Conservation (phyloP, 1,140 invertebrate genomes). For the Camponotus pennsylvanicus region DNA sequence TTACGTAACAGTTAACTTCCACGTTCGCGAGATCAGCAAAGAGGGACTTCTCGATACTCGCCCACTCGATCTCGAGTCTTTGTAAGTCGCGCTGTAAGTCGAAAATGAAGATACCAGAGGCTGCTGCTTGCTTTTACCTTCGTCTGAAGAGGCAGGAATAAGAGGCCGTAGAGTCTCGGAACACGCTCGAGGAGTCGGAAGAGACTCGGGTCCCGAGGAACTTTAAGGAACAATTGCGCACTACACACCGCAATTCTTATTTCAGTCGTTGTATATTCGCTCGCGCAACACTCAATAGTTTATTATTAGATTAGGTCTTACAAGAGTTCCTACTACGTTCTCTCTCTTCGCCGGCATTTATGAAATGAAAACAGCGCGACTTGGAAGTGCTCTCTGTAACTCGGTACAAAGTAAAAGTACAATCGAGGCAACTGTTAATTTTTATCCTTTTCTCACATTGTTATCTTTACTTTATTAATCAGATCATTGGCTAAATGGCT, state of each 20-base stretch:
- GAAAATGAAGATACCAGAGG: constrained; percentile 62
- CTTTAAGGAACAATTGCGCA: constrained; percentile 52
- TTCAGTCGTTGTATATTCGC: constrained; percentile 25
- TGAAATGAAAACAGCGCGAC: constrained; percentile 19
- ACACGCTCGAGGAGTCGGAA: constrained; percentile 43
- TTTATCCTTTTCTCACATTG: not conserved
- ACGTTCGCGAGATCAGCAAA: not conserved
- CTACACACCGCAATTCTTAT: constrained; percentile 42
- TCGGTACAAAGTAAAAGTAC: not conserved
- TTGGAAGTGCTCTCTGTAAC: not conserved
- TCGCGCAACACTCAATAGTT: constrained; percentile 26
- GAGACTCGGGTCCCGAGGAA: constrained; percentile 36
- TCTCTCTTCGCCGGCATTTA: not conserved
- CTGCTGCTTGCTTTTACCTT: constrained; percentile 36
- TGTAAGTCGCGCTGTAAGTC: constrained; percentile 64
- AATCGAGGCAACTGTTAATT: not conserved
- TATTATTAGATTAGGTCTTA: constrained; percentile 39
- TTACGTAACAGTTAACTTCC: constrained; percentile 31
- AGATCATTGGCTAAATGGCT: not conserved
- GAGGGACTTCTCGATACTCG: constrained; percentile 48
- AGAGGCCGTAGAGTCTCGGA: constrained; percentile 16
- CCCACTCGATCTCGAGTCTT: constrained; percentile 62
- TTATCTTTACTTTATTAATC: not conserved
- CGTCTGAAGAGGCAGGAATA: constrained; percentile 46
- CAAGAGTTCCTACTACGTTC: not conserved